These are phyloP conservation scores for Drosophila seguyi DNA, from an alignment of 1,140 invertebrate species.

Conservation along the genomic window DNA sequence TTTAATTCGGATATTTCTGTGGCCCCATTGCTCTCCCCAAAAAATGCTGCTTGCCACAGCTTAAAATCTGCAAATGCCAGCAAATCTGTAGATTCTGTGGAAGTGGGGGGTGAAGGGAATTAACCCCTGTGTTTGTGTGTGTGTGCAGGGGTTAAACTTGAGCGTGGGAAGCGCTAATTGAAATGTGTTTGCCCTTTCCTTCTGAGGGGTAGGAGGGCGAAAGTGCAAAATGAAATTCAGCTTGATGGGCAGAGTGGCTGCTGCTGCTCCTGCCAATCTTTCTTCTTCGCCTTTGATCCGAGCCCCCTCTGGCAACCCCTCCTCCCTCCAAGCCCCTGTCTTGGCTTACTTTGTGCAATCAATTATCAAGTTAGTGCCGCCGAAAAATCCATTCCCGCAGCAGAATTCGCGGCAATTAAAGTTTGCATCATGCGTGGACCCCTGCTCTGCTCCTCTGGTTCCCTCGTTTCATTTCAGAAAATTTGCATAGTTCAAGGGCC, in stretches of 20 bases:
- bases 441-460: background rate
- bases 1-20: slow-evolving; percentile 2
- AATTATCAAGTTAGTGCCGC: slow-evolving; percentile 60
- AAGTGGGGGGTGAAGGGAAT: background rate
- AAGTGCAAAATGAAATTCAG: slow-evolving; percentile 37
- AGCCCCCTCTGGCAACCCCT: background rate
- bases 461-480: slow-evolving; percentile 61
- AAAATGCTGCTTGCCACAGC: slow-evolving; percentile 29
- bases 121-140: background rate
- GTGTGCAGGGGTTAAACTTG: slow-evolving; percentile 39
- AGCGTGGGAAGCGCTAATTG: slow-evolving; percentile 53
- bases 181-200: slow-evolving; percentile 50
- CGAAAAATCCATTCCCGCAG: slow-evolving; percentile 57
- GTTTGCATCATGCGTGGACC: slow-evolving; percentile 57
- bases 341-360: slow-evolving; percentile 60
- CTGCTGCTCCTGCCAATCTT: slow-evolving; percentile 14
- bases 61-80: slow-evolving; percentile 56
- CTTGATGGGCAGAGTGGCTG: slow-evolving; percentile 27
- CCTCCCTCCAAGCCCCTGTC: slow-evolving; percentile 6
- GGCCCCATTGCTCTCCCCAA: background rate
- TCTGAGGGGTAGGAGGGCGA: background rate
- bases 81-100: slow-evolving; percentile 23
- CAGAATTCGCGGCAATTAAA: slow-evolving; percentile 68
- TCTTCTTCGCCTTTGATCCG: slow-evolving; percentile 23
- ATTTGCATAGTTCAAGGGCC: slow-evolving; percentile 81